Percentiles rank a stretch among this genome's conserved stretches.
phyloP scores from a whole-genome alignment of 2,113 vertebrate species.

The Piprites chloris region DNA sequence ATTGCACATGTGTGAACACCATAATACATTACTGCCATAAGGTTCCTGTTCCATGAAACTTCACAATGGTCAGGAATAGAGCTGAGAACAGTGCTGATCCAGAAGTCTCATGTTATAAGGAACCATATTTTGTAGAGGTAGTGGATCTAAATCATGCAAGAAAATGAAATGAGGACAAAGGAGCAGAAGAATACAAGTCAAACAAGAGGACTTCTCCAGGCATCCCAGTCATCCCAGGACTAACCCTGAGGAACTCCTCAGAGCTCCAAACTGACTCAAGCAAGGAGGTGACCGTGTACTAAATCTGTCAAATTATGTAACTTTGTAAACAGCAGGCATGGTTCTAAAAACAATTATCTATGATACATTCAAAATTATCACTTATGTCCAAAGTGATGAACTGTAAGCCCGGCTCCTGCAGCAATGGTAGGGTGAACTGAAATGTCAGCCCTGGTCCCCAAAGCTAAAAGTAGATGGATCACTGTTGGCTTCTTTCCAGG shows the following conservation, averaged over 20 bases:
- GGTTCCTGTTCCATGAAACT: background rate
- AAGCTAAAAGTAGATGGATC: background rate
- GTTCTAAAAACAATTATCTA: background rate
- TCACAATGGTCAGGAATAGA: background rate
- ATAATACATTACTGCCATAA: background rate
- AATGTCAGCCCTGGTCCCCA: background rate
- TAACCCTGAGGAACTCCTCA: background rate
- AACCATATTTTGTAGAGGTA: background rate
- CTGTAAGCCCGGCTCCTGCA: background rate
- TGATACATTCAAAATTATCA: background rate
- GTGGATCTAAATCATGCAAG: background rate
- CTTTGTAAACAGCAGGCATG: background rate
- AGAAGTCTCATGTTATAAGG: background rate
- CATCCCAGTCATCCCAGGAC: background rate
- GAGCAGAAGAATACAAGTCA: background rate
- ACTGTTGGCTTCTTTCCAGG: background rate
- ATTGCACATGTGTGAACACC: accelerated
- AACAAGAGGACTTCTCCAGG: background rate
- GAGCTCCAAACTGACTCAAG: background rate
- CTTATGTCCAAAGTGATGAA: background rate
- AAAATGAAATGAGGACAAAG: background rate
- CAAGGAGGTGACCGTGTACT: background rate
- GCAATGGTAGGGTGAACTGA: background rate
- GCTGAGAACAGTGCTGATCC: background rate
- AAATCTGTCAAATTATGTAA: background rate